A percentile compares a stretch with the other conserved stretches of the same genome.
These are phyloP conservation scores for Cerastis rubricosa DNA, from an alignment of 2,888 invertebrate species.

Conservation along the genomic window DNA sequence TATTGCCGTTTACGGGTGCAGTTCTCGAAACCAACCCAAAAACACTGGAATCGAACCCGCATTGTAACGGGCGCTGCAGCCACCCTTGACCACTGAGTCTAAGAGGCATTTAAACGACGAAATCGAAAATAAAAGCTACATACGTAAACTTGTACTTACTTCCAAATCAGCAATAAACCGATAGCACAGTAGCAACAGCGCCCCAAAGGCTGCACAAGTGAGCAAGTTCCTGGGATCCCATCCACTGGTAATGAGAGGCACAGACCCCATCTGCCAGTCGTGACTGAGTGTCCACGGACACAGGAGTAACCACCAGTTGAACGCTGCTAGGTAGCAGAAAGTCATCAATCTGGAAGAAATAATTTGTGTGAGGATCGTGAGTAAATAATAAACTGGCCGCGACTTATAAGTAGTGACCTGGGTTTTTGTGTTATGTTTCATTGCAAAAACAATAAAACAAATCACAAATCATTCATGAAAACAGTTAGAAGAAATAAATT, in stretches of 20 bases:
- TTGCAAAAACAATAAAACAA: no score
- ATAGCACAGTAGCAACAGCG: slow-evolving; percentile 92
- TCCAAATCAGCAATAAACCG: slow-evolving; percentile 93
- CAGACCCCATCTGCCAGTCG: slow-evolving; percentile 97
- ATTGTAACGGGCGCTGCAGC: neutral
- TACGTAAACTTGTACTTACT: slow-evolving; percentile 84
- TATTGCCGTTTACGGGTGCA: neutral
- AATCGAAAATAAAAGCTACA: neutral
- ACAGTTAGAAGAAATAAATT: no score
- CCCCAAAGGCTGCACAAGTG: slow-evolving; percentile 93
- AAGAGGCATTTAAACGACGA: neutral
- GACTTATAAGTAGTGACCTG: no score
- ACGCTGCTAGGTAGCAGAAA: slow-evolving; percentile 94
- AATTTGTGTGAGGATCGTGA: neutral
- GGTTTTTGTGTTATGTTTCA: no score
- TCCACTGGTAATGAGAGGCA: slow-evolving; percentile 94
- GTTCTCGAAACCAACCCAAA: neutral
- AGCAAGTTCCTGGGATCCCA: slow-evolving; percentile 94
- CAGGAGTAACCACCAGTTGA: slow-evolving; percentile 95
- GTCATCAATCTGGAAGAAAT: slow-evolving; percentile 92
- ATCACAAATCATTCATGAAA: neutral
- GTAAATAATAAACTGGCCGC: neutral
- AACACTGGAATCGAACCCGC: neutral
- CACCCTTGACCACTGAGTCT: neutral
- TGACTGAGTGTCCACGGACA: slow-evolving; percentile 94